Evolutionary conservation across 2,888 invertebrate genomes (phyloP).

Genomic region (Mythimna albipuncta): DNA sequence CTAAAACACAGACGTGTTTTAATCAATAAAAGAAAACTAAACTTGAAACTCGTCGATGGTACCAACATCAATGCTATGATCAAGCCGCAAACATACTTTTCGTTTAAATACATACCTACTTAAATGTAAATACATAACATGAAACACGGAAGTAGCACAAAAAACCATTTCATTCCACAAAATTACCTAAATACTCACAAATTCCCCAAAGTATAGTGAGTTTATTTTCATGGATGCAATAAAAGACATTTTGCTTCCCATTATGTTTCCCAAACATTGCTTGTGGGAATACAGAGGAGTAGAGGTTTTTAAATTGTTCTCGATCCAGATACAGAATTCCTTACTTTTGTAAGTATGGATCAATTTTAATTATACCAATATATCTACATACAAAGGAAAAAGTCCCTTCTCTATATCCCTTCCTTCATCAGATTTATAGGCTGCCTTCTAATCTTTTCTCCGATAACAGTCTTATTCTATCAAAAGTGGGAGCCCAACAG

Average conservation of each 20-base stretch:
- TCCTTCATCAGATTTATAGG: too few species aligned
- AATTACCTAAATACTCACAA: conserved; percentile 18
- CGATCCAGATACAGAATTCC: not conserved
- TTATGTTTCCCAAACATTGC: conserved; percentile 19
- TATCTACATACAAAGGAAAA: too few species aligned
- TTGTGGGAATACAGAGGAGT: conserved; percentile 3
- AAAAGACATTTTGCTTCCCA: conserved; percentile 37
- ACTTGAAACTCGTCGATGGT: too few species aligned
- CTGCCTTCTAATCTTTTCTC: too few species aligned
- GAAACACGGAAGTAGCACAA: conserved; percentile 1
- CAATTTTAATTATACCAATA: not conserved
- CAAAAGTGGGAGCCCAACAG: too few species aligned
- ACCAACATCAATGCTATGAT: too few species aligned
- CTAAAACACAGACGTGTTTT: too few species aligned
- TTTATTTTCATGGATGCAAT: conserved; percentile 37
- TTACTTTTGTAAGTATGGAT: not conserved
- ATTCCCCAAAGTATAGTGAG: conserved; percentile 21
- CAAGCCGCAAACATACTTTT: too few species aligned
- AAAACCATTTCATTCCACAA: conserved; percentile 22
- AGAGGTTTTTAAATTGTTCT: conserved; percentile 28
- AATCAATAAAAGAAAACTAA: too few species aligned
- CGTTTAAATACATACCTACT: not conserved
- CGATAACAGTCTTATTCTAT: too few species aligned
- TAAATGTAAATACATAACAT: not conserved
- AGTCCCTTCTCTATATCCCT: too few species aligned